A percentile compares a stretch with the other conserved stretches of the same genome.
Conservation (phyloP, 2,113 vertebrate genomes). For the Sus scrofa region T2T-Sscrofa CM000824.6:44288001-44288500, state of each 20-base stretch:
- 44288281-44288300: neutral
- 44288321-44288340: neutral
- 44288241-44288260: neutral
- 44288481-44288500: neutral
- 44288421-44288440: neutral
- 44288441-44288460: neutral
- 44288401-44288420: neutral
- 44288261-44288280: neutral
- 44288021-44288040: too few species aligned
- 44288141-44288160: neutral
- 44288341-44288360: neutral
- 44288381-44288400: neutral
- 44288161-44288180: neutral
- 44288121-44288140: neutral
- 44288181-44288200: neutral
- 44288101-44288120: neutral
- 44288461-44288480: neutral
- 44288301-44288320: neutral
- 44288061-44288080: neutral
- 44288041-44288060: too few species aligned
- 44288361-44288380: neutral
- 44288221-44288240: neutral
- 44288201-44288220: neutral
- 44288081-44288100: neutral
- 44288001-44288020: too few species aligned